Conservation (phyloP, 2,797 vertebrate species). For the Sylvia borin region DNA sequence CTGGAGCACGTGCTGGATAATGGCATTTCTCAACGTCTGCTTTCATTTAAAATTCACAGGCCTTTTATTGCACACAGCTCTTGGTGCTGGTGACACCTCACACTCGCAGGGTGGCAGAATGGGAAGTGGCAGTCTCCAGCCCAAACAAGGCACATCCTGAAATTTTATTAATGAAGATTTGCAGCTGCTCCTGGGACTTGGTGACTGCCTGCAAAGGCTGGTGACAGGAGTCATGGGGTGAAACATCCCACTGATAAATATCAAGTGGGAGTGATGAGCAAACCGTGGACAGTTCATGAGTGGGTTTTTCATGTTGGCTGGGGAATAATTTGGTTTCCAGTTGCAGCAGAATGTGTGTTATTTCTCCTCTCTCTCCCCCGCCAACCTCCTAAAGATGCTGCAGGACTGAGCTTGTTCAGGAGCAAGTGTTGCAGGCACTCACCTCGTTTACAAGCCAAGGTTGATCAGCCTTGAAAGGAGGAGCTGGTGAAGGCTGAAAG, state of each 20-base stretch:
- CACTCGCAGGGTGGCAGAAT: slow-evolving; percentile 73
- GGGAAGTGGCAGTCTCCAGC: slow-evolving; percentile 76
- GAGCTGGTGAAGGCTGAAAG: background rate
- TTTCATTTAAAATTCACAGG: slow-evolving; percentile 48
- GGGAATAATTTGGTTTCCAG: slow-evolving; percentile 35
- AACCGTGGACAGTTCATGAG: slow-evolving; percentile 59
- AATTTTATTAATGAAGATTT: slow-evolving; percentile 85
- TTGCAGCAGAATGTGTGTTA: background rate
- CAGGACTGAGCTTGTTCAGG: background rate
- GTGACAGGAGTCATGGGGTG: slow-evolving; percentile 67
- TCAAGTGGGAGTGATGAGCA: slow-evolving; percentile 53
- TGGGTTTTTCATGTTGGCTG: slow-evolving; percentile 10
- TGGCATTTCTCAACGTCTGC: slow-evolving; percentile 57
- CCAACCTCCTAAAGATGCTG: background rate
- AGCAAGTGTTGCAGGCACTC: background rate
- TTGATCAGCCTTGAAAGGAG: background rate
- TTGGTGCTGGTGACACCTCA: slow-evolving; percentile 12
- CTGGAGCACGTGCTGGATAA: background rate
- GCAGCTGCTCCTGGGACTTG: slow-evolving; percentile 87
- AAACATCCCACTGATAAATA: slow-evolving; percentile 61
- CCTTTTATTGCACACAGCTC: background rate
- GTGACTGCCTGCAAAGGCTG: slow-evolving; percentile 74
- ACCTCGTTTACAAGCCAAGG: background rate
- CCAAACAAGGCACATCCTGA: slow-evolving; percentile 73
- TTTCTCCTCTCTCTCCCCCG: background rate